Percentiles rank a stretch among this genome's conserved stretches.
Conservation (phyloP, 2,113 vertebrate genomes). For the Accipiter cooperii region DNA sequence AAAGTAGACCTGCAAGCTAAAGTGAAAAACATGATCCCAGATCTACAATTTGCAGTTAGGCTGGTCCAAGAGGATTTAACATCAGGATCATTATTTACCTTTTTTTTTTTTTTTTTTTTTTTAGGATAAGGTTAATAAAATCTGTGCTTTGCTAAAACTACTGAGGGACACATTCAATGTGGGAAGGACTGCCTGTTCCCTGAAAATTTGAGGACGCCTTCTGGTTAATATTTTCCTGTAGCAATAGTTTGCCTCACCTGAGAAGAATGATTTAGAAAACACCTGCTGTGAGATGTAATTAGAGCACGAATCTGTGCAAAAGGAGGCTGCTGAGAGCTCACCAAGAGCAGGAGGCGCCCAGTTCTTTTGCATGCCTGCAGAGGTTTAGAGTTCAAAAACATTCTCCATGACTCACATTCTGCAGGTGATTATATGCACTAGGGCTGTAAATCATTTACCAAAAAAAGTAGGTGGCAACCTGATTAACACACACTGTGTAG, state of each 20-base stretch:
- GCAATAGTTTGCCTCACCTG: constrained; percentile 20
- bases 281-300: constrained; percentile 13
- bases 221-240: constrained; percentile 1
- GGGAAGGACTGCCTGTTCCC: neutral
- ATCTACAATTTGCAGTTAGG: neutral
- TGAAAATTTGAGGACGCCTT: neutral
- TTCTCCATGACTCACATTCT: constrained; percentile 11
- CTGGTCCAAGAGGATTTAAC: neutral
- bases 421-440: neutral
- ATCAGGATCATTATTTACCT: neutral
- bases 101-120: neutral
- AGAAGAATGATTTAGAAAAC: constrained; percentile 25
- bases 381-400: constrained; percentile 7
- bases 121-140: neutral
- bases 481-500: neutral
- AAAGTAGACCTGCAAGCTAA: neutral
- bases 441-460: constrained; percentile 14
- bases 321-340: neutral
- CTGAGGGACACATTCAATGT: neutral
- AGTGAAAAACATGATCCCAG: neutral
- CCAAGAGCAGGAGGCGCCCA: neutral
- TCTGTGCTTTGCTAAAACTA: neutral
- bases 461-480: constrained; percentile 34
- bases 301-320: neutral
- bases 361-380: neutral